These are phyloP conservation scores for Luffia ferchaultella DNA, from an alignment of 2,888 invertebrate genomes.

Conservation along the genomic window DNA sequence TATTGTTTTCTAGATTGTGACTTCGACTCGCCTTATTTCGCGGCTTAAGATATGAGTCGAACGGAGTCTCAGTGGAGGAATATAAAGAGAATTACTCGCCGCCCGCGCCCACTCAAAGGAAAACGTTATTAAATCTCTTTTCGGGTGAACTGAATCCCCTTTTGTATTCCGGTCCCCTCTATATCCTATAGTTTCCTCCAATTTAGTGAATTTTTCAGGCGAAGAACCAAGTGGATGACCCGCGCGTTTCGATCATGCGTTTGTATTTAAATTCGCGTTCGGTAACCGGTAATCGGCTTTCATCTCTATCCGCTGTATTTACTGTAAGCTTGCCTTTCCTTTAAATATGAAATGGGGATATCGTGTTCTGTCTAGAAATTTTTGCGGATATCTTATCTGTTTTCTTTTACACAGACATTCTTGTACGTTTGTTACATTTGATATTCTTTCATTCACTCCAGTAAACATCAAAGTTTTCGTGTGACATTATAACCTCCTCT, in stretches of 20 bases:
- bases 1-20: constrained; percentile 51
- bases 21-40: constrained; percentile 30
- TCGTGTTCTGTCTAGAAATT: no score
- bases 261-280: not conserved
- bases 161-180: not conserved
- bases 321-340: not conserved
- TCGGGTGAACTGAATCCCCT: not conserved
- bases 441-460: no score
- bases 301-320: no score
- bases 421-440: no score
- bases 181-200: not conserved
- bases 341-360: not conserved
- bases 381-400: no score
- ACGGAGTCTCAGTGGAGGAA: constrained; percentile 9
- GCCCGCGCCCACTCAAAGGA: not conserved
- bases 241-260: not conserved
- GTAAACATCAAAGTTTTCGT: no score
- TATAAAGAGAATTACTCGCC: constrained; percentile 2
- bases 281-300: not conserved
- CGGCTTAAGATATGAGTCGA: constrained; percentile 36
- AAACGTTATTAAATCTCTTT: constrained; percentile 3
- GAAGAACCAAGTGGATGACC: not conserved
- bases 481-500: no score
- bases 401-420: no score
- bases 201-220: not conserved